These are phyloP conservation scores for Nothoprocta perdicaria DNA, from an alignment of 2,113 vertebrate genomes.

Conservation along the genomic window DNA sequence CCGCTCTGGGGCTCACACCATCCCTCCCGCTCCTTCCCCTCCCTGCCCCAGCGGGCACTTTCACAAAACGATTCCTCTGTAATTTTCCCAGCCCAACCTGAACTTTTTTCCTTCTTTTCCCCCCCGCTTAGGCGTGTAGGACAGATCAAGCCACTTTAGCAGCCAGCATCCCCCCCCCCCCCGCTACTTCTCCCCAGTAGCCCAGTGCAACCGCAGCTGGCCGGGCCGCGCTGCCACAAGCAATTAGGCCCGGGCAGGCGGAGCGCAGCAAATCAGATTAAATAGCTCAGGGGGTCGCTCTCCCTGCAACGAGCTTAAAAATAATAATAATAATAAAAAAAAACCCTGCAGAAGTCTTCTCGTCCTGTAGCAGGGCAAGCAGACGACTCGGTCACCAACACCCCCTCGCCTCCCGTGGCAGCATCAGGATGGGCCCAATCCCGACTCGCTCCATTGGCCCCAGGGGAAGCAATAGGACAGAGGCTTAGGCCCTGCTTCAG, in stretches of 20 bases:
- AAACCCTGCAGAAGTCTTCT: background rate
- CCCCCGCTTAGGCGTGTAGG: rapidly evolving
- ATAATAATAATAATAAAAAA: background rate
- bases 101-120: background rate
- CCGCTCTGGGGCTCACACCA: background rate
- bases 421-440: background rate
- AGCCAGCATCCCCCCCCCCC: conserved; percentile 31
- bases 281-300: conserved; percentile 62
- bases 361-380: background rate
- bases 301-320: background rate
- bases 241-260: conserved; percentile 54
- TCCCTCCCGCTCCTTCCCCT: background rate
- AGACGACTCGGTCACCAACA: background rate
- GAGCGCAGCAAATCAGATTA: conserved; percentile 70
- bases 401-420: background rate
- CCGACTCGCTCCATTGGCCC: background rate
- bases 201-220: conserved; percentile 38
- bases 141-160: background rate
- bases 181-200: conserved; percentile 11
- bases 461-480: background rate
- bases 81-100: background rate
- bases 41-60: background rate
- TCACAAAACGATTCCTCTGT: conserved; percentile 25
- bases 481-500: background rate
- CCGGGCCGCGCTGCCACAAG: conserved; percentile 56